A percentile compares a stretch with the other conserved stretches of the same genome.
Evolutionary conservation across 2,113 vertebrate species (phyloP).

Genomic region (Rhinogobius similis): DNA sequence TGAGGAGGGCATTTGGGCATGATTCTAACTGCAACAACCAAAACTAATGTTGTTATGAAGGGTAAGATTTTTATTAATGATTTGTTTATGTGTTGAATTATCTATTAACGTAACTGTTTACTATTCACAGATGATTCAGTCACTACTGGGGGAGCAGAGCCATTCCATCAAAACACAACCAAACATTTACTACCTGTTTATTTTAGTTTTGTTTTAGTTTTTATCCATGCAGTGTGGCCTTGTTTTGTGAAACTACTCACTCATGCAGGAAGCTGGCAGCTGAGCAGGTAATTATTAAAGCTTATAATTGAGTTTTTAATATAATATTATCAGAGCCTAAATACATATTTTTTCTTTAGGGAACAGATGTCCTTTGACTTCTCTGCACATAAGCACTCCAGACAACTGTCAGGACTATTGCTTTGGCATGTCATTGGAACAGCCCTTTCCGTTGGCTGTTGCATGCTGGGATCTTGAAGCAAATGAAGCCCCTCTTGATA

Average conservation of each 20-base stretch:
- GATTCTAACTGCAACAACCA: slow-evolving; percentile 87
- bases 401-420: slow-evolving; percentile 21
- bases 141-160: slow-evolving; percentile 92
- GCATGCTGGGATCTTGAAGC: slow-evolving; percentile 34
- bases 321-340: slow-evolving; percentile 32
- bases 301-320: not conserved
- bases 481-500: slow-evolving; percentile 27
- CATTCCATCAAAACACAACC: slow-evolving; percentile 90
- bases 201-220: slow-evolving; percentile 52
- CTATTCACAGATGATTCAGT: slow-evolving; percentile 85
- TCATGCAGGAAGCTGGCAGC: slow-evolving; percentile 81
- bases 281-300: slow-evolving; percentile 80
- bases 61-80: slow-evolving; percentile 79
- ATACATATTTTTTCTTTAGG: slow-evolving; percentile 32
- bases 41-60: slow-evolving; percentile 92
- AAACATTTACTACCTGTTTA: slow-evolving; percentile 86
- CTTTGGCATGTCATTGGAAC: slow-evolving; percentile 14
- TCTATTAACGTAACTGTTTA: not conserved
- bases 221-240: slow-evolving; percentile 75
- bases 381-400: slow-evolving; percentile 7
- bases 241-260: slow-evolving; percentile 80
- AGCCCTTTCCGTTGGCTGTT: slow-evolving; percentile 47
- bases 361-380: slow-evolving; percentile 21
- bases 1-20: slow-evolving; percentile 99
- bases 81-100: not conserved